Evolutionary conservation across 2,797 vertebrate species (phyloP).

Genomic region (Coccyzus lansbergi): DNA sequence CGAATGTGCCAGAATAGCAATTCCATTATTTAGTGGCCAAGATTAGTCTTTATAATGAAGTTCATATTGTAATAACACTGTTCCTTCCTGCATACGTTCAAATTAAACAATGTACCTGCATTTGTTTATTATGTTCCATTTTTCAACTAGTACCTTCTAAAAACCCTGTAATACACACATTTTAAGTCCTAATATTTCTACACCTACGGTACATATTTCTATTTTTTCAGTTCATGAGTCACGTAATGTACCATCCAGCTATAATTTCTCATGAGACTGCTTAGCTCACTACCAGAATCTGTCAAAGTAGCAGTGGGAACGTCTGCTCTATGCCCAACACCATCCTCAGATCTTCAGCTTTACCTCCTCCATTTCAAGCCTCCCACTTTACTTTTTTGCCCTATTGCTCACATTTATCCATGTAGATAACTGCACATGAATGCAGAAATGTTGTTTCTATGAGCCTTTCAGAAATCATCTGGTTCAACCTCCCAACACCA

Average conservation of each 20-base stretch:
- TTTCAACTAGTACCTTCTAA: background rate
- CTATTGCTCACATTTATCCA: background rate
- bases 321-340: background rate
- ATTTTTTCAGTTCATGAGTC: conserved; percentile 27
- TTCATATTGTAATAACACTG: background rate
- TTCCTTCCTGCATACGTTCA: background rate
- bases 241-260: conserved; percentile 6
- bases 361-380: background rate
- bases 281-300: background rate
- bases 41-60: background rate
- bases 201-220: background rate
- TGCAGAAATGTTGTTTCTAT: background rate
- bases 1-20: background rate
- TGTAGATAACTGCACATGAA: background rate
- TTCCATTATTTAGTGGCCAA: background rate
- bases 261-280: conserved; percentile 12
- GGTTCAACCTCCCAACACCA: no score
- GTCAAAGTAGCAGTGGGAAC: background rate
- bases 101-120: background rate
- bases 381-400: background rate
- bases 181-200: background rate
- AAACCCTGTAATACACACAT: background rate
- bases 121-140: background rate
- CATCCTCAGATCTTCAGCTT: background rate
- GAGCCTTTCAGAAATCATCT: background rate